These are phyloP conservation scores for Eurytemora carolleeae DNA, from an alignment of 1,140 invertebrate species.

Conservation along the genomic window DNA sequence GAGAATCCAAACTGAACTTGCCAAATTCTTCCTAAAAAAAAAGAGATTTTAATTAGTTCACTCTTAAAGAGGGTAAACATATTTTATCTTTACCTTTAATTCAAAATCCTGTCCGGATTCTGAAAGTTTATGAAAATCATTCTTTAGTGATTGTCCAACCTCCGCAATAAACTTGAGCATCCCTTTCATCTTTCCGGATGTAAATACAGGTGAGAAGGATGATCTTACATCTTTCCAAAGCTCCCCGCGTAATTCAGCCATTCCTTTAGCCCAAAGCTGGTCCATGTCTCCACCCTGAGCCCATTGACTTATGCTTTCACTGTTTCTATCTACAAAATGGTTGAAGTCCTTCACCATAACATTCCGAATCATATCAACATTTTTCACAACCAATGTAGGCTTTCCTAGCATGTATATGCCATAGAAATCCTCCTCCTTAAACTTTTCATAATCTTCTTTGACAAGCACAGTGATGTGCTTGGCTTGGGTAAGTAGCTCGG, in stretches of 20 bases:
- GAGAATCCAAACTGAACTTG: constrained; percentile 30
- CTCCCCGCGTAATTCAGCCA: constrained; percentile 2
- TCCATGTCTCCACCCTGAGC: background rate
- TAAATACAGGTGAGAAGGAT: constrained; percentile 3
- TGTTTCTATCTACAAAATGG: constrained; percentile 2
- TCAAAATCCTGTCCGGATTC: no score
- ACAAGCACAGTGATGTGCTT: no score
- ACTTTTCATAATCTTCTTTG: background rate
- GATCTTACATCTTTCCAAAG: constrained; percentile 8
- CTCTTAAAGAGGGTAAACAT: no score
- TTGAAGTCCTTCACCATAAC: constrained; percentile 11
- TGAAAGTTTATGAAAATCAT: no score
- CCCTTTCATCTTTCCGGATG: constrained; percentile 5
- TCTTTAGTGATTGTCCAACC: no score
- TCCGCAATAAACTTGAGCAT: background rate
- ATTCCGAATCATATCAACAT: background rate
- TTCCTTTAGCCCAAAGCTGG: background rate
- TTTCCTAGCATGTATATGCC: background rate
- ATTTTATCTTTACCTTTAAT: no score
- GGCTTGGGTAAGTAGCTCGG: no score
- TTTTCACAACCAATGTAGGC: background rate
- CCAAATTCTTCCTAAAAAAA: constrained; percentile 21
- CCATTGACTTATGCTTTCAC: no score
- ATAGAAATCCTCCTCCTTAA: background rate
- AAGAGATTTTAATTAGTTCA: no score